Conservation (phyloP, 2,113 vertebrate genomes). For the Ameiurus melas region DNA sequence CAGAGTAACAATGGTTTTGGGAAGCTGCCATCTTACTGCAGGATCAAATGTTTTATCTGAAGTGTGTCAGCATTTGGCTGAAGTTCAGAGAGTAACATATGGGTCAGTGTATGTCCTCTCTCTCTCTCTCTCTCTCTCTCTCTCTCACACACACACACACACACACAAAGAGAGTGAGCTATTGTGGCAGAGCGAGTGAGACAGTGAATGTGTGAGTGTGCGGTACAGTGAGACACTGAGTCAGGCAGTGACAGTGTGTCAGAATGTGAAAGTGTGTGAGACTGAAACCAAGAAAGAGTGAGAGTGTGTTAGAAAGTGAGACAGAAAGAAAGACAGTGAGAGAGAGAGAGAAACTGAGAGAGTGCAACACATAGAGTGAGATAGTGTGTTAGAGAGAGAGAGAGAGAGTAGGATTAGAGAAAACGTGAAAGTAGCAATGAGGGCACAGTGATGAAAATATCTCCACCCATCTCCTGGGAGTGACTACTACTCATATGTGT, state of each 20-base stretch:
- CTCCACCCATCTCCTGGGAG: not conserved
- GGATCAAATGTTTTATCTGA: conserved; percentile 23
- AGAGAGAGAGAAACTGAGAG: not conserved
- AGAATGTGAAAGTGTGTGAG: not conserved
- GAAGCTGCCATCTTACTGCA: conserved; percentile 34
- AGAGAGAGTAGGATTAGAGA: not conserved
- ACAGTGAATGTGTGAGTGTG: not conserved
- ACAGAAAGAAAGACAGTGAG: no score
- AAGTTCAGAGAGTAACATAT: not conserved
- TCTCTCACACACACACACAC: not conserved
- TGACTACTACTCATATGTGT: not conserved
- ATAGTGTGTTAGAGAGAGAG: not conserved
- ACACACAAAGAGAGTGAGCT: not conserved
- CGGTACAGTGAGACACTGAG: not conserved
- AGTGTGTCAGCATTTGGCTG: not conserved
- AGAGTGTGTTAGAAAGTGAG: not conserved
- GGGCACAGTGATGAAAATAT: conserved; percentile 8
- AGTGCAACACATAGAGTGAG: not conserved
- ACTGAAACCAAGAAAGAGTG: not conserved
- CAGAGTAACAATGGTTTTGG: not conserved
- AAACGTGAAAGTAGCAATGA: not conserved
- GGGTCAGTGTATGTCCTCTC: not conserved
- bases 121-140: not conserved
- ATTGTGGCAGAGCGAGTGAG: not conserved
- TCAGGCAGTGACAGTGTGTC: not conserved